Evolutionary conservation across 2,888 invertebrate genomes (phyloP).

Genomic region (Apomyelois bistriatella): DNA sequence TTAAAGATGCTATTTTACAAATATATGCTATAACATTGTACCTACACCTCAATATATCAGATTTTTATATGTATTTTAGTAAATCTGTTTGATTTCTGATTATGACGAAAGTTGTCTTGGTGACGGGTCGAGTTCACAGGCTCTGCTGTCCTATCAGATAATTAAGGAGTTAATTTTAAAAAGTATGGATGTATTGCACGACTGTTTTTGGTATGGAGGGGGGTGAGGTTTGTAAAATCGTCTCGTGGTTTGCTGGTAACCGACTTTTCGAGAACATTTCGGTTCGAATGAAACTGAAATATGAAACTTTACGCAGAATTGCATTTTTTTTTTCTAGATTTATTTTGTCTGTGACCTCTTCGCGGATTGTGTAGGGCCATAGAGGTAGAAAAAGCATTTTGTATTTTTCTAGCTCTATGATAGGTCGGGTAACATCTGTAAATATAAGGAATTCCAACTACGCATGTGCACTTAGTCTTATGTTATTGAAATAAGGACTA

Average conservation of each 20-base stretch:
- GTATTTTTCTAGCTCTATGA: background rate
- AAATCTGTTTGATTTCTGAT: conserved; percentile 50
- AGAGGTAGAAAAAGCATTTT: background rate
- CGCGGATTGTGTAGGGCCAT: conserved; percentile 23
- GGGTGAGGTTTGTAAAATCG: background rate
- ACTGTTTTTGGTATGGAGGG: conserved; percentile 4
- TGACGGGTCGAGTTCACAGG: conserved; percentile 41
- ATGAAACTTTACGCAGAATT: conserved; percentile 33
- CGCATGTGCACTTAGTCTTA: conserved; percentile 7
- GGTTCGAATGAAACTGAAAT: conserved; percentile 27
- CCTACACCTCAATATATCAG: conserved; percentile 30
- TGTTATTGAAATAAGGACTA: background rate
- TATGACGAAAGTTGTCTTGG: conserved; percentile 26
- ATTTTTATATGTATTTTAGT: conserved; percentile 40
- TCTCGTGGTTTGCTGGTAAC: background rate
- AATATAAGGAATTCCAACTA: conserved; percentile 15
- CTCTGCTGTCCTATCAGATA: conserved; percentile 22
- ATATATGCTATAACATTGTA: conserved; percentile 48
- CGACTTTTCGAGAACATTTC: conserved; percentile 15
- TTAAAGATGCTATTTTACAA: conserved; percentile 23
- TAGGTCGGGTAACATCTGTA: conserved; percentile 19
- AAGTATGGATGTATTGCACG: conserved; percentile 13
- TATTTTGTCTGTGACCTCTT: conserved; percentile 38
- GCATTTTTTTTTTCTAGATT: conserved; percentile 21
- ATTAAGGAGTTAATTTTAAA: background rate